Percentiles rank a stretch among this genome's conserved stretches.
These are phyloP conservation scores for Melinopterus prodromus DNA, from an alignment of 2,888 invertebrate species.

Conservation along the genomic window DNA sequence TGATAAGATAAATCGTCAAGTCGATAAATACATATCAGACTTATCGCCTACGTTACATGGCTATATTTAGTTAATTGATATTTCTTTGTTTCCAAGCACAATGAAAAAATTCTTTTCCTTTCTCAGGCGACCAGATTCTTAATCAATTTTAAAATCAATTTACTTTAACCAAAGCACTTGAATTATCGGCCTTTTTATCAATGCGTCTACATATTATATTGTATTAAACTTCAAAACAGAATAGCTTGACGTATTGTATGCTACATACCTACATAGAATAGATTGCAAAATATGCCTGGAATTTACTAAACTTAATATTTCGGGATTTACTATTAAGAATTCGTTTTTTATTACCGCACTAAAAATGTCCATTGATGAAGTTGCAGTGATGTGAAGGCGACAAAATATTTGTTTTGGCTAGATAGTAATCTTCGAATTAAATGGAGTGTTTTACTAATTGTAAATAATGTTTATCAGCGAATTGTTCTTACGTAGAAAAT, in stretches of 20 bases:
- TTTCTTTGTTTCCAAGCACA: conserved; percentile 19
- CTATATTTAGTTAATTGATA: conserved; percentile 16
- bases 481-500: neutral
- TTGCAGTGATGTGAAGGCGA: neutral
- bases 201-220: neutral
- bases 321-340: too few relatives aligned
- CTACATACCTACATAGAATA: neutral
- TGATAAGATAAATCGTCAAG: conserved; percentile 18
- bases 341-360: neutral
- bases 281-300: neutral
- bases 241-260: neutral
- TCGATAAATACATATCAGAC: conserved; percentile 4
- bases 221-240: too few relatives aligned
- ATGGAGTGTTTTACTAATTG: neutral
- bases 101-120: neutral
- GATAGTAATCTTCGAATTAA: neutral
- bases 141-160: neutral
- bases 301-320: neutral
- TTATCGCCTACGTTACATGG: neutral
- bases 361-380: neutral
- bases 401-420: neutral
- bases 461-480: neutral
- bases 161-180: conserved; percentile 5
- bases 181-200: neutral
- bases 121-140: neutral